phyloP scores from a whole-genome alignment of 2,797 vertebrate genomes.

The Hemitrygon akajei region DNA sequence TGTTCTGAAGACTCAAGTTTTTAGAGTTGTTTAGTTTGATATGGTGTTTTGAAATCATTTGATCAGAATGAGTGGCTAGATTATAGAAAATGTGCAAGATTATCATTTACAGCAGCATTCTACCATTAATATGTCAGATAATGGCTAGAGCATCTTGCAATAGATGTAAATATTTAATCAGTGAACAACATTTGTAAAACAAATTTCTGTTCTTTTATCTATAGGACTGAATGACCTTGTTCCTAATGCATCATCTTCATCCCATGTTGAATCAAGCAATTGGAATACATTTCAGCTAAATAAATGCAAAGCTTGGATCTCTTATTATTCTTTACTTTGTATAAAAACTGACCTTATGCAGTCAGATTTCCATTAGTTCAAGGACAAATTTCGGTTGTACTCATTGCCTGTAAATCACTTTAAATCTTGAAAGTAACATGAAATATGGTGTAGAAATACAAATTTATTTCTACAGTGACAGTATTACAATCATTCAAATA shows the following conservation, averaged over 20 bases:
- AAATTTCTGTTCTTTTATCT: constrained; percentile 24
- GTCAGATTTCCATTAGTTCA: background rate
- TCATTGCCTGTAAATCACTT: too few relatives aligned
- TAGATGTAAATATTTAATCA: background rate
- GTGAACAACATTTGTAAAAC: background rate
- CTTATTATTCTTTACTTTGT: background rate
- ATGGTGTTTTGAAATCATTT: background rate
- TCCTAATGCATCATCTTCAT: constrained; percentile 50
- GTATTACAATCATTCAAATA: too few relatives aligned
- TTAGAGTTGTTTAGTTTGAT: background rate
- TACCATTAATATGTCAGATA: background rate
- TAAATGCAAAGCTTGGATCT: background rate
- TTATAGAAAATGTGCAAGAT: background rate
- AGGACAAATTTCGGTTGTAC: too few relatives aligned
- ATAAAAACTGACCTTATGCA: background rate
- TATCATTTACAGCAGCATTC: background rate
- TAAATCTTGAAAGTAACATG: too few relatives aligned
- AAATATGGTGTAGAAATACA: too few relatives aligned
- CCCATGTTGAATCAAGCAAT: constrained; percentile 61
- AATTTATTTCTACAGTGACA: too few relatives aligned
- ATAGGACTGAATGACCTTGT: constrained; percentile 77
- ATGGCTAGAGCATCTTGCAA: background rate
- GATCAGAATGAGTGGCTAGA: background rate
- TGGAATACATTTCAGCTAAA: constrained; percentile 88
- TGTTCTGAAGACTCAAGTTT: background rate